A percentile compares a stretch with the other conserved stretches of the same genome.
Conservation (phyloP, 2,113 vertebrate species). For the Coracopsis vasa region DNA sequence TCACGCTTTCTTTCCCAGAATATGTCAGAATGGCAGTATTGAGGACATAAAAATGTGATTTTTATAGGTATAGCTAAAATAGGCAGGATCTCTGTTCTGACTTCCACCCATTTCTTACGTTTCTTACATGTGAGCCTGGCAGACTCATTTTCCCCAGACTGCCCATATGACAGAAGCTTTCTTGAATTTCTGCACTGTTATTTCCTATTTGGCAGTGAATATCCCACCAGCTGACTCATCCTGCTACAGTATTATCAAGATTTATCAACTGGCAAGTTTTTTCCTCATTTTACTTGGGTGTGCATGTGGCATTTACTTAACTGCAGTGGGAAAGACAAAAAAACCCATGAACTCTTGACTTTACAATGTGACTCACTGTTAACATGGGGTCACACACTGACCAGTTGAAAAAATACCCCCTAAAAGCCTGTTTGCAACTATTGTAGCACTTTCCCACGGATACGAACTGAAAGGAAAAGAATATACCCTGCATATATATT, state of each 20-base stretch:
- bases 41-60: neutral
- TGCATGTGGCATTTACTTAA: neutral
- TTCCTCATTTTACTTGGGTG: neutral
- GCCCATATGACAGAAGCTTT: neutral
- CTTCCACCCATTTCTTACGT: neutral
- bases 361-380: constrained; percentile 13
- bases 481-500: neutral
- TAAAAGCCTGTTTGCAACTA: neutral
- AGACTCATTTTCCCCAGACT: neutral
- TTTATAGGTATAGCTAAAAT: neutral
- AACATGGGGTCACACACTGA: constrained; percentile 10
- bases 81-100: neutral
- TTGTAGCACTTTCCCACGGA: constrained; percentile 30
- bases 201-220: neutral
- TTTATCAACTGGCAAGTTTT: neutral
- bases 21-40: neutral
- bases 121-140: neutral
- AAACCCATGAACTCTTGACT: neutral
- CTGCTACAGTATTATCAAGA: neutral
- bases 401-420: constrained; percentile 32
- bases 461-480: constrained; percentile 1
- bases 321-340: constrained; percentile 7
- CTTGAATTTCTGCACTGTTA: neutral
- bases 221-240: neutral
- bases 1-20: neutral